Conservation (phyloP, 2,888 invertebrate genomes). For the Ectobius pallidus region DNA sequence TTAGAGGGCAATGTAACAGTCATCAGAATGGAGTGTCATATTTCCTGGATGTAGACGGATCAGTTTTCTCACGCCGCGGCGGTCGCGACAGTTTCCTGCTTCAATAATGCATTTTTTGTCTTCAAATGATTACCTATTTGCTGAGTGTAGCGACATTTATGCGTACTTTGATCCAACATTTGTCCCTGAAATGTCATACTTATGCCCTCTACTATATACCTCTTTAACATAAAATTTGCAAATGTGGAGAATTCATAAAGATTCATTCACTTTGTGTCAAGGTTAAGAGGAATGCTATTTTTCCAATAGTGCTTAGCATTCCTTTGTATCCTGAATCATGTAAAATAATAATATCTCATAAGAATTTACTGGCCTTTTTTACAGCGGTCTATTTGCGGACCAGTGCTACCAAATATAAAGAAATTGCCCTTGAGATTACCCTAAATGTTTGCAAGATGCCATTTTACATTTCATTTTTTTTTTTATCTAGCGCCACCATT, state of each 20-base stretch:
- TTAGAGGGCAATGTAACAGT: too few species aligned
- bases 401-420: too few species aligned
- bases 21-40: neutral
- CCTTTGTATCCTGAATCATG: too few species aligned
- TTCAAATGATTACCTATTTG: neutral
- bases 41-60: neutral
- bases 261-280: neutral
- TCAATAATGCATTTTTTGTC: neutral
- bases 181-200: neutral
- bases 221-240: neutral
- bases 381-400: too few species aligned
- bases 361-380: neutral
- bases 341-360: too few species aligned
- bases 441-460: too few species aligned
- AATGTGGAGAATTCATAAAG: too few species aligned
- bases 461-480: too few species aligned
- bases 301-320: neutral
- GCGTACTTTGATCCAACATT: neutral
- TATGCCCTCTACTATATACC: neutral
- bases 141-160: neutral
- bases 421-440: too few species aligned
- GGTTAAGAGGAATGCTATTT: neutral
- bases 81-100: conserved; percentile 2
- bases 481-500: too few species aligned
- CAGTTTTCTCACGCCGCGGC: neutral